Conservation (phyloP, 1,140 invertebrate species). For the Zaprionus inermis region DNA sequence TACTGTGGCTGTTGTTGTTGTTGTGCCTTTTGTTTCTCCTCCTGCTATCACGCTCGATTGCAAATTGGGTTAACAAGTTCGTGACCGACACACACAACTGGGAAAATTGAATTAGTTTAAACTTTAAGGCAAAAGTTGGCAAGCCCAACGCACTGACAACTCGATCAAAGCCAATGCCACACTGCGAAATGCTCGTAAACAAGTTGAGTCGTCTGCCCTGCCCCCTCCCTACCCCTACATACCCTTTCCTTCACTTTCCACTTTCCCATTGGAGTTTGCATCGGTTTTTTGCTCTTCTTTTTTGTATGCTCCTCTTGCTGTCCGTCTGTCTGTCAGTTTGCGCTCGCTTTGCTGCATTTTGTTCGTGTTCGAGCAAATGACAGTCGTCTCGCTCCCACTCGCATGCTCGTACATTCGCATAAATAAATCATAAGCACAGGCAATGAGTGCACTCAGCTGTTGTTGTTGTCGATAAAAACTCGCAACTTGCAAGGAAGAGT, state of each 20-base stretch:
- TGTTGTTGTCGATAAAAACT: not conserved
- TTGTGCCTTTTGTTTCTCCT: conserved; percentile 24
- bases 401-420: conserved; percentile 29
- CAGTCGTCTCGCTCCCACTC: not conserved
- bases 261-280: not conserved
- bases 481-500: not conserved
- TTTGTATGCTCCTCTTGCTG: conserved; percentile 9
- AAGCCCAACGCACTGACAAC: conserved; percentile 55
- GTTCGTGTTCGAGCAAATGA: not conserved
- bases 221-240: not conserved
- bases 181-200: conserved; percentile 37
- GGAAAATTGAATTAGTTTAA: conserved; percentile 70
- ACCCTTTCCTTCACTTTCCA: not conserved
- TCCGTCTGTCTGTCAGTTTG: conserved; percentile 24
- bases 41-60: conserved; percentile 4
- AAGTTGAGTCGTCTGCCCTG: conserved; percentile 1
- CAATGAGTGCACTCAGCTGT: conserved; percentile 49
- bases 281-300: conserved; percentile 1
- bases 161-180: conserved; percentile 56
- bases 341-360: conserved; percentile 5
- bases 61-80: conserved; percentile 68
- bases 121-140: conserved; percentile 41
- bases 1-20: conserved; percentile 4
- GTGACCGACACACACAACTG: conserved; percentile 52
- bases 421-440: conserved; percentile 75